Conservation (phyloP, 2,888 invertebrate species). For the Eupithecia vulgata region DNA sequence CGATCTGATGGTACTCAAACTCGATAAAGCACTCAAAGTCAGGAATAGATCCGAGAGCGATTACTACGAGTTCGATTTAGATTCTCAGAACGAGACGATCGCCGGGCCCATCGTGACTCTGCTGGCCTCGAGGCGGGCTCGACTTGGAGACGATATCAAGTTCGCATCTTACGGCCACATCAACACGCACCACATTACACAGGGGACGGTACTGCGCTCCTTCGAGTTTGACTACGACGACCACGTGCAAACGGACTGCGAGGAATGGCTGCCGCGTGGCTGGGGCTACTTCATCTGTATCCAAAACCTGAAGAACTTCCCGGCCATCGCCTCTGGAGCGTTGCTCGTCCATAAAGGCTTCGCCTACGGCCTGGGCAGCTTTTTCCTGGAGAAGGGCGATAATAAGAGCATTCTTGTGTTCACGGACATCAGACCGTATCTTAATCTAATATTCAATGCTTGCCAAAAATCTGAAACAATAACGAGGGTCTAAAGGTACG, state of each 20-base stretch:
- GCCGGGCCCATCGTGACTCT: constrained; percentile 16
- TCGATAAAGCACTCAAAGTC: neutral
- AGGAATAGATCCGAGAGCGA: neutral
- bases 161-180: constrained; percentile 25
- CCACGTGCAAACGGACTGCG: constrained; percentile 22
- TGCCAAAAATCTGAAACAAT: neutral
- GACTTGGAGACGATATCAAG: constrained; percentile 10
- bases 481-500: no score
- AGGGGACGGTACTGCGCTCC: constrained; percentile 14
- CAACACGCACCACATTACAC: constrained; percentile 9
- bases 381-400: constrained; percentile 20
- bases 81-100: neutral
- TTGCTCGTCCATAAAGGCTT: constrained; percentile 15
- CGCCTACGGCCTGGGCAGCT: constrained; percentile 28
- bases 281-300: constrained; percentile 35
- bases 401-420: constrained; percentile 27
- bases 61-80: neutral
- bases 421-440: constrained; percentile 28
- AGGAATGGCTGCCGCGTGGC: constrained; percentile 35
- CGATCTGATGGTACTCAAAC: constrained; percentile 30
- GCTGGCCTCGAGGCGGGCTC: neutral
- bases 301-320: constrained; percentile 15
- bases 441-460: constrained; percentile 5
- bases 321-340: constrained; percentile 30
- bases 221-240: constrained; percentile 15